Evolutionary conservation across 2,888 invertebrate species (phyloP), one percentile per base, ranked within the genome.

Genomic region (Archips xylosteana): DNA sequence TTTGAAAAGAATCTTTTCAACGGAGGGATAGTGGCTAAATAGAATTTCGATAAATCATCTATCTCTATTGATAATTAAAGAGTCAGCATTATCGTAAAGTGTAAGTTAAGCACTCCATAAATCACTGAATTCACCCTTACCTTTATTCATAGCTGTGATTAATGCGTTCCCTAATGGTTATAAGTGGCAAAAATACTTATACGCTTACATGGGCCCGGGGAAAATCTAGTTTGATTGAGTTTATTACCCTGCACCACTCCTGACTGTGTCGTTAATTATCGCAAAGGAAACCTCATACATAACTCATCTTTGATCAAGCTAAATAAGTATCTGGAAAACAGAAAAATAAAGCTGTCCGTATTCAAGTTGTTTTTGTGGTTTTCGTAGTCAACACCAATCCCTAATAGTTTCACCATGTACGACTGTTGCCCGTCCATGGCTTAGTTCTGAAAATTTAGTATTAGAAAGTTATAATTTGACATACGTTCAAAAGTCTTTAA

Each of bases 101-200:
- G 79, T 76, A 67, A 76, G 75, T 76, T 78, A 76, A 79, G 78
- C 80, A 74, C 70, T 79, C 76, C 79, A 81, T 78, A 76, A 79
- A 78, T 79, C 79, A 79, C 75, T 72, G 71, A 76, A 66, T 76
- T 76, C 69, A 66, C 75, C 66, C 71, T 63, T 71, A 75, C 77
- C 76, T 78, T 80, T 78, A 78, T 80, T 79, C 76, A 76, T 71
- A 77, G 76, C 75, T 71, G 75, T 79, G 79, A 79, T 80, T 78
- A 78, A 78, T 76, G 76, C 71, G 74, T 64, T 75, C 59, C 69
- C 54, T 74, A 74, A 74, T 70, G 70, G 64, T 69, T 70, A 74
- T 65, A 60, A 70, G 69, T 73, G 63, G 51, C 59, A 59, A 69
- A 51, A 64, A 70, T 60, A 65, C 60, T 70, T 70, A 69, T 69